These are phyloP conservation scores for Notocelia uddmanniana DNA, from an alignment of 2,888 invertebrate species.

Conservation along the genomic window DNA sequence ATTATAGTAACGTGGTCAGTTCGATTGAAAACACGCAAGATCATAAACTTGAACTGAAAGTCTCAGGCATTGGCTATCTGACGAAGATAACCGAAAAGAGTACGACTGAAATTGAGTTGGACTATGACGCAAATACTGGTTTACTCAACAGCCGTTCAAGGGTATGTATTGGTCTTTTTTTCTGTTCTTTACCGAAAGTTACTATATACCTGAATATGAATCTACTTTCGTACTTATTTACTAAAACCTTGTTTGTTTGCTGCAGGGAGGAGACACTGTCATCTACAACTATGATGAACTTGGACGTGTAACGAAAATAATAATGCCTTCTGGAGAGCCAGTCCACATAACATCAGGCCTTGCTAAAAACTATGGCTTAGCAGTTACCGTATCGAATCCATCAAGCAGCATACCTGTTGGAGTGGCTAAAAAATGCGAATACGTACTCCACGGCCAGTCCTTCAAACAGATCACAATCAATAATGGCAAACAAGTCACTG, in stretches of 20 bases:
- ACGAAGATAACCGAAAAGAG: constrained; percentile 96
- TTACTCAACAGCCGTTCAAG: constrained; percentile 94
- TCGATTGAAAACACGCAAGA: constrained; percentile 98
- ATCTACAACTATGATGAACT: constrained; percentile 96
- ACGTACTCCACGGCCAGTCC: constrained; percentile 87
- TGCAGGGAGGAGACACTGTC: constrained; percentile 93
- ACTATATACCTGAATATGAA: background rate
- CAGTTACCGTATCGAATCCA: constrained; percentile 89
- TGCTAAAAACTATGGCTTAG: constrained; percentile 91
- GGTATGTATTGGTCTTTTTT: constrained; percentile 75
- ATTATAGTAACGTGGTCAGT: constrained; percentile 96
- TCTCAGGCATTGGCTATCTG: constrained; percentile 96
- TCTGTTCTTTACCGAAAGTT: background rate
- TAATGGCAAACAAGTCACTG: constrained; percentile 89
- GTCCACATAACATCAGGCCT: constrained; percentile 92
- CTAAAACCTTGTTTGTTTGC: constrained; percentile 35
- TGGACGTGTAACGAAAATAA: constrained; percentile 94
- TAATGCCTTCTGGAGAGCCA: constrained; percentile 96
- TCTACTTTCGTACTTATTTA: background rate
- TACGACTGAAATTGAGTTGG: constrained; percentile 94
- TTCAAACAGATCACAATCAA: constrained; percentile 89
- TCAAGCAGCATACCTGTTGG: constrained; percentile 83
- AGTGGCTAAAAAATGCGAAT: constrained; percentile 85
- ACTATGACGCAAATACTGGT: constrained; percentile 96
- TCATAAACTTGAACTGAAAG: constrained; percentile 95